Conservation (phyloP, 92 coral and sea anemone genomes). For the Palythoa grandis region DNA sequence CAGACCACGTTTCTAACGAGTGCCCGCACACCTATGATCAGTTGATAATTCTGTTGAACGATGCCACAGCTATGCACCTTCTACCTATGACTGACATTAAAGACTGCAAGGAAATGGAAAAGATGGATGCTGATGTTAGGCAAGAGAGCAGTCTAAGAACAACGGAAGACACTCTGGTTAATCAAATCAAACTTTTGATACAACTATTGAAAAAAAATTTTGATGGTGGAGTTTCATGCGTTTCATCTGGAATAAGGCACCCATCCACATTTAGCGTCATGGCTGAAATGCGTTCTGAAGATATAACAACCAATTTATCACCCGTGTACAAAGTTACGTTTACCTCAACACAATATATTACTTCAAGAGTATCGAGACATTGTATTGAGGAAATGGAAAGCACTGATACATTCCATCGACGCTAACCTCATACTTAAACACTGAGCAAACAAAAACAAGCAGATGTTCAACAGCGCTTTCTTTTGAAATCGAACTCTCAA, state of each 20-base stretch:
- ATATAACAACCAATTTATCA: neutral
- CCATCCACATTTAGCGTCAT: neutral
- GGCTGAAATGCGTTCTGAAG: neutral
- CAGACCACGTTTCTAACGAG: neutral
- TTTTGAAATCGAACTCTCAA: neutral
- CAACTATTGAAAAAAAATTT: neutral
- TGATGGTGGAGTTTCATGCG: neutral
- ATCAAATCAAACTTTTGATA: neutral
- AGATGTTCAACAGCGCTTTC: neutral
- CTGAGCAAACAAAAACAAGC: neutral
- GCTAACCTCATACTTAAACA: too few species aligned
- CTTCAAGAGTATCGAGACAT: neutral
- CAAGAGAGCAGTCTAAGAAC: neutral
- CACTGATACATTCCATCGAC: neutral
- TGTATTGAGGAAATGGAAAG: neutral
- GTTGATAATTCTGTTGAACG: neutral
- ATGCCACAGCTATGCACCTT: neutral
- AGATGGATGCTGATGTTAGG: neutral
- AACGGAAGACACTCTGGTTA: neutral
- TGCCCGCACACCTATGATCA: neutral
- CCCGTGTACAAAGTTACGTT: neutral
- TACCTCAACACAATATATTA: neutral
- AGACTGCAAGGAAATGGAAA: constrained; percentile 21
- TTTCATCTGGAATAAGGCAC: neutral
- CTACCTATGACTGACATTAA: constrained; percentile 13